Evolutionary conservation across 2,113 vertebrate species (phyloP), one percentile per base, ranked within the genome.

Genomic region (Ramphastos sulfuratus): DNA sequence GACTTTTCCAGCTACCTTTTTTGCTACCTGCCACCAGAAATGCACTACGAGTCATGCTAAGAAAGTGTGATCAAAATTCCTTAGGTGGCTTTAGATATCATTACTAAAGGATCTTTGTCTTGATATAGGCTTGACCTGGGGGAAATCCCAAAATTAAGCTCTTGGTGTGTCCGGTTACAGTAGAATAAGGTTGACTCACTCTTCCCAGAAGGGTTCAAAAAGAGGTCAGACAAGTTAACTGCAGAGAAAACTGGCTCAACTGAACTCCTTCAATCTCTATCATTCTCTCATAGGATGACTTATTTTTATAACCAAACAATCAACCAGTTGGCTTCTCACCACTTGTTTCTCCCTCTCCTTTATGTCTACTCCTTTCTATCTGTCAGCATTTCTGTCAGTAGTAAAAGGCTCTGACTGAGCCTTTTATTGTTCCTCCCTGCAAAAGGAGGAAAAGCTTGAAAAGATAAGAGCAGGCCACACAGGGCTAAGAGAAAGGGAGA

Each of bases 141-240:
- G 87, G 56, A 83, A 91, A 50, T 56, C 64, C 87, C 55, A 14
- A 15, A 11, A 44, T 3, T 6, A 30, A 58, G 73, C 48, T 17
- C 6, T 18, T 54, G 67, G 61, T 64, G 50, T 0, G 1, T 18
- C 13, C 1, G 4, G n/a, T 67, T 37, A 80, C 31, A 0, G 59
- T 10, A 60, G 59, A 76, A 35, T 37, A 30, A 16, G 0, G n/a
- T n/a, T 81, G 90, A 95, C 60, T 77, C 93, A 90, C n/a, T 33
- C 25, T 93, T 92, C 81, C 90, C 83, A 42, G 87, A 85, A 94
- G 77, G 30, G 88, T 87, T 89, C 88, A 87, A 10, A 70, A 66
- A 19, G 16, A 61, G 85, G 91, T 81, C 78, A 86, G 21, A 6
- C 16, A 6, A 3, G 10, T 4, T 15, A 20, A 46, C 10, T 2